Percentiles rank a stretch among this genome's conserved stretches.
These are phyloP conservation scores for Propithecus deckenii DNA, from an alignment of 2,797 vertebrate genomes.

Conservation along the genomic window DNA sequence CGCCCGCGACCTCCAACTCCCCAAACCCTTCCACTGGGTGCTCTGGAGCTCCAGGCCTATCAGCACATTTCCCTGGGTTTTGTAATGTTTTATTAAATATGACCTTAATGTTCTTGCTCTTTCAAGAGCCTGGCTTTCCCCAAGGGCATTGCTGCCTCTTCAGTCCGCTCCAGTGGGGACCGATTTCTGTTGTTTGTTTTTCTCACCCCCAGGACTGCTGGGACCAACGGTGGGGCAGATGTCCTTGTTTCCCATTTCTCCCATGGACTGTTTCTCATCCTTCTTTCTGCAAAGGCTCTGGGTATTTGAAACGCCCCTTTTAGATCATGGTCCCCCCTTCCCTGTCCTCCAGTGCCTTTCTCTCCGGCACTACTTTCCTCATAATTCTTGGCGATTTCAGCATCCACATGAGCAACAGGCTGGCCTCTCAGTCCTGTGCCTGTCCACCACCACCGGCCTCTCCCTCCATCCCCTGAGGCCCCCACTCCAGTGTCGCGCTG, in stretches of 20 bases:
- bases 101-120: background rate
- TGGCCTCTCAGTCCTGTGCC: background rate
- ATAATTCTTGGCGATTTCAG: background rate
- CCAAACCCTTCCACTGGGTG: background rate
- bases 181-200: background rate
- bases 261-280: no score
- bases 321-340: background rate
- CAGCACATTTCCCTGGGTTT: background rate
- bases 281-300: background rate
- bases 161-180: background rate
- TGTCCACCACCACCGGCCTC: background rate
- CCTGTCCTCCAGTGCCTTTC: background rate
- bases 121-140: background rate
- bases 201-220: background rate
- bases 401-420: background rate
- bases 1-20: background rate
- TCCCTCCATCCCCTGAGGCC: background rate
- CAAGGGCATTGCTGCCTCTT: background rate
- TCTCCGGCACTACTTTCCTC: background rate
- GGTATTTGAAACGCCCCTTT: background rate
- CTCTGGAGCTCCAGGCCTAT: background rate
- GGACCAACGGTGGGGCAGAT: background rate
- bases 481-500: background rate
- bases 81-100: background rate
- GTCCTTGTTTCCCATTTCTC: background rate